Conservation (phyloP, 2,888 invertebrate genomes). For the Saturnia japonica region DNA sequence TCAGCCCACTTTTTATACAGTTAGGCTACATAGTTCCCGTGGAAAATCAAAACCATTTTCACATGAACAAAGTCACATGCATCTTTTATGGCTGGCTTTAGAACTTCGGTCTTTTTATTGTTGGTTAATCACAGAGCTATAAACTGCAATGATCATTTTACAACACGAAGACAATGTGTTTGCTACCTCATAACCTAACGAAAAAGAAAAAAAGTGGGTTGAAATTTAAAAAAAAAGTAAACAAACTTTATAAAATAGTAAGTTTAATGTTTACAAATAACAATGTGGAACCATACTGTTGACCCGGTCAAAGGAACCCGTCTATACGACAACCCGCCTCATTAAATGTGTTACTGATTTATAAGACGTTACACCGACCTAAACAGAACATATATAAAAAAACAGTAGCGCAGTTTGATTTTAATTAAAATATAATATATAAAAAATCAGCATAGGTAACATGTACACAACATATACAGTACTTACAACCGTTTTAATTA, state of each 20-base stretch:
- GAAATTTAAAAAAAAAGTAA: no score
- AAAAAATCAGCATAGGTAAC: no score
- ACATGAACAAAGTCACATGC: no score
- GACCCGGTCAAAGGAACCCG: constrained; percentile 6
- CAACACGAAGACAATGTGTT: no score
- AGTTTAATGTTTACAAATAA: background rate
- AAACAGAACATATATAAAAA: background rate
- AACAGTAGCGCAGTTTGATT: background rate
- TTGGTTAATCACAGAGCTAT: no score
- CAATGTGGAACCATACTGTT: background rate
- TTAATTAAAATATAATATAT: background rate
- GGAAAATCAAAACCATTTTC: background rate
- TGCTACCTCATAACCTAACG: no score
- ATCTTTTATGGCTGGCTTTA: no score
- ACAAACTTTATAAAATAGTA: background rate
- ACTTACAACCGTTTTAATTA: no score
- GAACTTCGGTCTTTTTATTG: no score
- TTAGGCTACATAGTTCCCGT: background rate
- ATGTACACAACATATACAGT: no score
- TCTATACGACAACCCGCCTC: background rate
- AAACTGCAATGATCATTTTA: no score
- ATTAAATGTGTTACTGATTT: constrained; percentile 10
- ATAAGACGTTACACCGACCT: constrained; percentile 1
- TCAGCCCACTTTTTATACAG: background rate
- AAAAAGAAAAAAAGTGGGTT: no score